Percentiles rank a stretch among this genome's conserved stretches.
Conservation (phyloP, 2,888 invertebrate genomes). For the Apamea epomidion region DNA sequence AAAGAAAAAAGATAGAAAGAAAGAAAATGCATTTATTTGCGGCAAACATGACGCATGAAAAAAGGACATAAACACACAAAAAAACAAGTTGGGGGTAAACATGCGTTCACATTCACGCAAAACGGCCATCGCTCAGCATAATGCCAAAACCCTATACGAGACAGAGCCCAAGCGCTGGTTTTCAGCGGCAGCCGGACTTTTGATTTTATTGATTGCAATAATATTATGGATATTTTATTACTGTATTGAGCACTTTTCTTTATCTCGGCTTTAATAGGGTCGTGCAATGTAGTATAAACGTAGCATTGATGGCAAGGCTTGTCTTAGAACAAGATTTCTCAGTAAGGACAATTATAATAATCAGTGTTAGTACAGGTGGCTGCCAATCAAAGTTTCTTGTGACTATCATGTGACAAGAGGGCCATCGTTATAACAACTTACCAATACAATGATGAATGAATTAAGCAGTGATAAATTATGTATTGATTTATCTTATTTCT, state of each 20-base stretch:
- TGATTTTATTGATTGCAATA: background rate
- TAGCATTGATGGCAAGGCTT: constrained; percentile 20
- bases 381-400: constrained; percentile 5
- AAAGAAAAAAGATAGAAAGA: no score
- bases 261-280: constrained; percentile 38
- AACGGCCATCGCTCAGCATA: no score
- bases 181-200: no score
- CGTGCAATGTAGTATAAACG: constrained; percentile 7
- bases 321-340: constrained; percentile 16
- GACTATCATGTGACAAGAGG: constrained; percentile 1
- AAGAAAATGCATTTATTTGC: no score
- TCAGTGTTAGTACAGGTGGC: constrained; percentile 3
- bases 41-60: no score
- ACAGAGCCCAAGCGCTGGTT: no score
- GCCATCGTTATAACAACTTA: background rate
- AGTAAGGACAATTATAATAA: background rate
- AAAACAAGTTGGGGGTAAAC: no score
- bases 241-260: constrained; percentile 13
- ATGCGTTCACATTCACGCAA: no score
- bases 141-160: no score
- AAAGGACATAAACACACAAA: no score
- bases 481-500: background rate
- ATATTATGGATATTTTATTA: constrained; percentile 13
- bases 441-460: background rate
- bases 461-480: background rate